Conservation (phyloP, 2,888 invertebrate genomes). For the Ellobium chinense region DNA sequence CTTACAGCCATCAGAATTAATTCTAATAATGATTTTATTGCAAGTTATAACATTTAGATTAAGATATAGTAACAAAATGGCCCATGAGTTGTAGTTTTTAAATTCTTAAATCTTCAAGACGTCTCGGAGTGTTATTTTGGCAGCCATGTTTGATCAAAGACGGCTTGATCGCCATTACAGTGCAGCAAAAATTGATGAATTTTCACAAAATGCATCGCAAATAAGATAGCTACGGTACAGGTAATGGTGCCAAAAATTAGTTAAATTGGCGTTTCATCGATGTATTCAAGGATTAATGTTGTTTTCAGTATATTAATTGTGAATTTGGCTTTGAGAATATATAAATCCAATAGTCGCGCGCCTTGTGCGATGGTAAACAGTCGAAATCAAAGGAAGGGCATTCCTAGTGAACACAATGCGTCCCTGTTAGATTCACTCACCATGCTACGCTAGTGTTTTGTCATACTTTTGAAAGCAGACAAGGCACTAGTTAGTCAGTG, state of each 20-base stretch:
- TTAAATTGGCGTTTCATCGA: constrained; percentile 28
- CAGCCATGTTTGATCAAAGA: constrained; percentile 48
- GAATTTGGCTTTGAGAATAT: background rate
- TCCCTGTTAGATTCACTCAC: no score
- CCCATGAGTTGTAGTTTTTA: background rate
- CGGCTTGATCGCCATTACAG: constrained; percentile 42
- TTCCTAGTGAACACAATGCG: no score
- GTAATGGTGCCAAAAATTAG: constrained; percentile 40
- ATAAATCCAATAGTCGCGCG: constrained; percentile 30
- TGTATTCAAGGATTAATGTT: constrained; percentile 3
- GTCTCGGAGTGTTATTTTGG: constrained; percentile 44
- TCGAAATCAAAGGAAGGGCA: constrained; percentile 12
- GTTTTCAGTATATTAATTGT: background rate
- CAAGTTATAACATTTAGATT: background rate
- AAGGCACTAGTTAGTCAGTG: no score
- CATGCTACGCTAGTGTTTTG: no score
- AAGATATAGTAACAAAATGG: background rate
- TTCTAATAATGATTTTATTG: no score
- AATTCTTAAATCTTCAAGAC: constrained; percentile 9
- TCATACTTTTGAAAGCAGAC: no score
- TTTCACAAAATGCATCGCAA: constrained; percentile 13
- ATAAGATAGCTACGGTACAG: background rate
- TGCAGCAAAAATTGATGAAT: constrained; percentile 32
- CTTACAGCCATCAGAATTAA: no score
- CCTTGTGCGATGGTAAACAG: constrained; percentile 26